Percentiles rank a stretch among this genome's conserved stretches.
Evolutionary conservation across 2,888 invertebrate species (phyloP).

Genomic region (Cerastoderma edule): DNA sequence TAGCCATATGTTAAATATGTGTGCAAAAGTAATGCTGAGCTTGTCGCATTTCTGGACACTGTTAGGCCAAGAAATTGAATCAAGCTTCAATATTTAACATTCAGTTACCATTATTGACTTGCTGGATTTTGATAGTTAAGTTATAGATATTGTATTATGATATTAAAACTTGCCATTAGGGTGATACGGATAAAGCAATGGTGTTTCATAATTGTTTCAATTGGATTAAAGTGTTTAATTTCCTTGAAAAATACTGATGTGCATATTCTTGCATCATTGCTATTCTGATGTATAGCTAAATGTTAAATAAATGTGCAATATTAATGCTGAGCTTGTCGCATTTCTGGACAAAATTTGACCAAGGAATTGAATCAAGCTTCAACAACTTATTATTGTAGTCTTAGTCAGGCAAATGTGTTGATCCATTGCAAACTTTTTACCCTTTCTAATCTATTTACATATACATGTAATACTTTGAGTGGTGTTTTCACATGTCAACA

Average conservation of each 20-base stretch:
- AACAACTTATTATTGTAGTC: neutral
- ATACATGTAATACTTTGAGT: too few relatives aligned
- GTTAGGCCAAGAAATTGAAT: slow-evolving; percentile 24
- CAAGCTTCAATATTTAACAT: slow-evolving; percentile 6
- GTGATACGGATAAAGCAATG: too few relatives aligned
- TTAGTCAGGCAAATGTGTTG: slow-evolving; percentile 17
- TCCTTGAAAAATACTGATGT: too few relatives aligned
- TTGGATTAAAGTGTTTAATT: too few relatives aligned
- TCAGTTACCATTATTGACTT: too few relatives aligned
- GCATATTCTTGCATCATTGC: slow-evolving; percentile 9
- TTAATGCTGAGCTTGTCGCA: slow-evolving; percentile 34
- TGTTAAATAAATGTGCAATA: slow-evolving; percentile 27
- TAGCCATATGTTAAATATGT: neutral
- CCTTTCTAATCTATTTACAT: too few relatives aligned
- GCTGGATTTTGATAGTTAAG: too few relatives aligned
- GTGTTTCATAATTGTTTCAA: too few relatives aligned
- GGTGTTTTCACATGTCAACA: too few relatives aligned
- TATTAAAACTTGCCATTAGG: too few relatives aligned
- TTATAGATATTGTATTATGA: too few relatives aligned
- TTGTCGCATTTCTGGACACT: slow-evolving; percentile 42
- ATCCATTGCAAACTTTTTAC: neutral
- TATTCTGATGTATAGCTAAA: neutral
- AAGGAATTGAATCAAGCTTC: slow-evolving; percentile 17
- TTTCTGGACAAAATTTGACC: slow-evolving; percentile 30
- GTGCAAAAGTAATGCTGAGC: slow-evolving; percentile 29